Conservation (phyloP, 2,113 vertebrate genomes). For the Agapornis roseicollis region DNA sequence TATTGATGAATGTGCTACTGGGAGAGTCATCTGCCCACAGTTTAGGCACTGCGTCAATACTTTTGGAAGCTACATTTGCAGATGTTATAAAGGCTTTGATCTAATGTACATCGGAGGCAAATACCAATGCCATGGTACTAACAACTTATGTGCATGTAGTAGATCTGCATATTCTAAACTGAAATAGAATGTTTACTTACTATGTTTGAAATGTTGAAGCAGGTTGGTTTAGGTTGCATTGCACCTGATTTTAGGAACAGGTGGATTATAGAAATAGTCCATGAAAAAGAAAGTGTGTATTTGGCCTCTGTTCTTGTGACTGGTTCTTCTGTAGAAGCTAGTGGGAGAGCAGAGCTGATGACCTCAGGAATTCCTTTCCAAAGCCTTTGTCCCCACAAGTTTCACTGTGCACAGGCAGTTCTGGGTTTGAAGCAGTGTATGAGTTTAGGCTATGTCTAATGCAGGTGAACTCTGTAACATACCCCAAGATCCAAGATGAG, state of each 20-base stretch:
- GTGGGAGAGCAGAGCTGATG: not conserved
- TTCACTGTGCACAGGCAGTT: not conserved
- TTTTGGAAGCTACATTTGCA: conserved; percentile 98
- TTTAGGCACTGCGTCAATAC: conserved; percentile 95
- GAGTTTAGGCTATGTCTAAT: not conserved
- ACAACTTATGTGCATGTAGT: not conserved
- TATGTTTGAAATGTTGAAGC: not conserved
- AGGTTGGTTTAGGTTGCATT: not conserved
- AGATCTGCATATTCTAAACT: not conserved
- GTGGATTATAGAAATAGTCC: not conserved
- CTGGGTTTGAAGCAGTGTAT: not conserved
- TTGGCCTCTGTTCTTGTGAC: not conserved
- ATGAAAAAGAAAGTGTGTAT: not conserved
- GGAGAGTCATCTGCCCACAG: conserved; percentile 86
- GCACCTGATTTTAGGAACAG: not conserved
- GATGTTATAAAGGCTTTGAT: conserved; percentile 91
- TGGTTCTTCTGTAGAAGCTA: not conserved
- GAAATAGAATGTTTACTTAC: not conserved
- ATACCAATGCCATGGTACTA: conserved; percentile 93
- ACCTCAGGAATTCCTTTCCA: not conserved
- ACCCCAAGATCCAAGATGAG: not conserved
- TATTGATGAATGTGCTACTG: conserved; percentile 89
- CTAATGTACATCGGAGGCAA: conserved; percentile 92
- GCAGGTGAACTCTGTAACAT: not conserved
- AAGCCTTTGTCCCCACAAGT: not conserved